phyloP scores from a whole-genome alignment of 2,888 invertebrate genomes.

The Drosophila setosimentum region DNA sequence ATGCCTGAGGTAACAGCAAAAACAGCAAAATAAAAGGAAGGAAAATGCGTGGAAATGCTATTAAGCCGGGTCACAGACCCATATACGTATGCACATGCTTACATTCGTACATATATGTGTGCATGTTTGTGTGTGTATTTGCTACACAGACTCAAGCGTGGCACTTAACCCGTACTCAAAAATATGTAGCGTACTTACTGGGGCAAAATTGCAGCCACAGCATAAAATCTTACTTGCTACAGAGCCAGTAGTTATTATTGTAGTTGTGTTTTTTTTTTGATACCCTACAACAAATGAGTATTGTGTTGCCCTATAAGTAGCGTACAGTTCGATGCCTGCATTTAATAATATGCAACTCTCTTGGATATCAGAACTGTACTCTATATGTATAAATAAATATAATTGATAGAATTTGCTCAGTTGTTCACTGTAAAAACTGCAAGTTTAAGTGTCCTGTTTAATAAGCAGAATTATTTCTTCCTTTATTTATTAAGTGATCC shows the following conservation, averaged over 20 bases:
- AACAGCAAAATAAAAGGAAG: not conserved
- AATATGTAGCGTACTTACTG: constrained; percentile 76
- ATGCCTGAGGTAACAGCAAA: constrained; percentile 46
- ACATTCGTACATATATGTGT: constrained; percentile 8
- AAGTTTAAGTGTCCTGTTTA: not conserved
- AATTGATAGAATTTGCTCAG: not conserved
- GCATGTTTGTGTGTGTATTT: constrained; percentile 22
- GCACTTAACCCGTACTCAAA: constrained; percentile 73
- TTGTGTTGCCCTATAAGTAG: not conserved
- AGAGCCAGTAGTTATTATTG: constrained; percentile 35
- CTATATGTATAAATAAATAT: not conserved
- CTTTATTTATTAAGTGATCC: not conserved
- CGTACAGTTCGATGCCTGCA: not conserved
- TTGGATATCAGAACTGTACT: not conserved
- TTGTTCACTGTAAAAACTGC: too few relatives aligned
- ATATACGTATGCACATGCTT: constrained; percentile 20
- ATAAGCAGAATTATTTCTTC: not conserved
- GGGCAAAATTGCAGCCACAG: constrained; percentile 72
- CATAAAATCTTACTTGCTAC: constrained; percentile 63
- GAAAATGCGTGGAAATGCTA: constrained; percentile 43
- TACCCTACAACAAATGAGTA: constrained; percentile 30
- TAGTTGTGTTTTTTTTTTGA: constrained; percentile 23
- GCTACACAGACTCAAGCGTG: constrained; percentile 41
- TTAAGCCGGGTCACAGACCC: constrained; percentile 54
- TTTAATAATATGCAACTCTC: not conserved